Evolutionary conservation across 2,888 invertebrate genomes (phyloP).

Genomic region (Agrotis clavis): DNA sequence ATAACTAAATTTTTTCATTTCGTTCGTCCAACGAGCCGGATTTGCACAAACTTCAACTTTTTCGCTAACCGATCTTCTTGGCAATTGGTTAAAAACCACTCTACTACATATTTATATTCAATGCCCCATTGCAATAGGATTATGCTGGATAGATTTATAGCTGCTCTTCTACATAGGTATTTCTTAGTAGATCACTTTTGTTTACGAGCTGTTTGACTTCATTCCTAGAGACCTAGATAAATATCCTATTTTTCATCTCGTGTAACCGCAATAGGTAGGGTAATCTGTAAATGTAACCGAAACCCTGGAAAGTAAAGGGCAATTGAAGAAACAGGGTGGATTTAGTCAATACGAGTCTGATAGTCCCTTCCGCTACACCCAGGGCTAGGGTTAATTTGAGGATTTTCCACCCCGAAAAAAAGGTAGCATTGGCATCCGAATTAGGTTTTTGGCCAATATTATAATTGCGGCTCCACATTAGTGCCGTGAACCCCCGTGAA

Average conservation of each 20-base stretch:
- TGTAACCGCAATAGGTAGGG: background rate
- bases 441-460: background rate
- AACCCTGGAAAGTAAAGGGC: too few relatives aligned
- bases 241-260: constrained; percentile 27
- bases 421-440: constrained; percentile 1
- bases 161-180: constrained; percentile 16
- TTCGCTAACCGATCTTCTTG: constrained; percentile 10
- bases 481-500: too few relatives aligned
- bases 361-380: too few relatives aligned
- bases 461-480: too few relatives aligned
- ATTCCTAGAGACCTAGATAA: constrained; percentile 24
- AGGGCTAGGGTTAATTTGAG: too few relatives aligned
- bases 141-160: constrained; percentile 40
- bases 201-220: constrained; percentile 33
- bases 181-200: constrained; percentile 20
- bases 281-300: too few relatives aligned
- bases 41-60: constrained; percentile 3
- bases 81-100: constrained; percentile 13
- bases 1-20: background rate
- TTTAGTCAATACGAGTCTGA: too few relatives aligned
- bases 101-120: constrained; percentile 40
- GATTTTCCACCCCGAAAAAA: too few relatives aligned
- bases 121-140: constrained; percentile 36
- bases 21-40: background rate
- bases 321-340: too few relatives aligned